Base-by-base conservation (phyloP, 2,888 invertebrate species). In the Cremastinae sp. region DNA sequence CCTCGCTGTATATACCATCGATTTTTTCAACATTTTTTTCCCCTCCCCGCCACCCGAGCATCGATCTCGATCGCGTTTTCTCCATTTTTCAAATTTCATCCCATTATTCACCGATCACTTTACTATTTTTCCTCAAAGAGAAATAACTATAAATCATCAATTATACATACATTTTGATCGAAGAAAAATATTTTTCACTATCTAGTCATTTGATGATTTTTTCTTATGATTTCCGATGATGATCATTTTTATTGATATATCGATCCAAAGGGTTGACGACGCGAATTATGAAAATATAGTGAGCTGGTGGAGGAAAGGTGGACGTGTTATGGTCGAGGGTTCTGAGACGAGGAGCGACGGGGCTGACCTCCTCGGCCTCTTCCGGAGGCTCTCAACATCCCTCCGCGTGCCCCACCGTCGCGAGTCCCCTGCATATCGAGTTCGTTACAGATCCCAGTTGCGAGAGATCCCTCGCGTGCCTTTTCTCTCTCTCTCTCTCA, bases 361-460 rank as follows among this genome's bases (percentile, higher is more conserved):
- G n/a, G 56, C 74, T 73, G 76, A 74, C 83, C 84, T 81, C 77
- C 75, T 79, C 75, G 78, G 61, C 65, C 75, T 71, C 70, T n/a
- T 16, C 69, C 41, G 54, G 66, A 65, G 66, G 73, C 59, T 69
- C 64, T 59, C 54, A 43, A 38, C 64, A 59, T 69, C 75, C 66
- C 69, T 58, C 53, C 70, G 64, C 65, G n/a, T n/a, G 62, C 43
- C 76, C 79, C 66, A 75, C 81, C 77, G 66, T 38, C 53, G 45
- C 76, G 74, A 82, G 77, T 80, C 83, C 84, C 83, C 84, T 81
- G 78, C 82, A 72, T 75, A 88, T 88, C 86, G 87, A 88, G 87
- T 88, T 86, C 86, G 87, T 87, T 88, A 87, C 83, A 87, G 87
- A 88, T 88, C 85, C 87, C 87, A 81, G 83, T 83, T 79, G 84